Base-by-base conservation (phyloP, 1,140 invertebrate genomes). In the Brachionus koreanus region DNA sequence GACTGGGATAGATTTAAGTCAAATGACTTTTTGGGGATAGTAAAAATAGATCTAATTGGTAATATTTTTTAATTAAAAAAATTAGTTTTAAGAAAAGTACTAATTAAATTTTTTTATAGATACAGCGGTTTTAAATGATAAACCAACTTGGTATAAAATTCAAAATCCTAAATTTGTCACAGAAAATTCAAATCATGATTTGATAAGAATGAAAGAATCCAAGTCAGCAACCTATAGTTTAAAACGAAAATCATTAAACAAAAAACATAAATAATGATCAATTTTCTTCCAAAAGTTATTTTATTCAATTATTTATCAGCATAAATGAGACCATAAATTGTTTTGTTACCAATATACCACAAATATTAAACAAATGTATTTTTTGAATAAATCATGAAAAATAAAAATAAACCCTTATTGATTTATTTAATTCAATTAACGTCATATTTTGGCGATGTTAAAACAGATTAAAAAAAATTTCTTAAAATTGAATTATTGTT, bases 21-120 rank as follows among this genome's bases (percentile, higher is more conserved):
- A 9, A 90, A 91, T 84, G 91, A 91, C 82, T 91, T 91, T 83
- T 86, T 92, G 0, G 92, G 91, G n/a, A 90, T 91, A 85, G 88
- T 91, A 25, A 86, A 90, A 29, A 86, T 92, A n/a, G 87, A 89
- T 79, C 85, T 92, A 1, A 87, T 88, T 85, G 90, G 91, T 92
- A 84, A 84, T n/a, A n/a, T 84, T 85, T n/a, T 83, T 33, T 2
- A 67, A 12, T 13, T 33, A 29, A 10, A 6, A 12, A 16, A 33
- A 6, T 67, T 23, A 35, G 9, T 65, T 12, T n/a, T 7, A 6
- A n/a, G 1, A 37, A 13, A n/a, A 67, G n/a, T 1, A 33, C 25
- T 57, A 16, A 5, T 46, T 57, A 16, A 57, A n/a, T 57, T 57
- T 35, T 67, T 49, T n/a, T n/a, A 46, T 46, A 67, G 63, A 72